Evolutionary conservation across 2,888 invertebrate genomes (phyloP).

Genomic region (Xanthorhoe designata): DNA sequence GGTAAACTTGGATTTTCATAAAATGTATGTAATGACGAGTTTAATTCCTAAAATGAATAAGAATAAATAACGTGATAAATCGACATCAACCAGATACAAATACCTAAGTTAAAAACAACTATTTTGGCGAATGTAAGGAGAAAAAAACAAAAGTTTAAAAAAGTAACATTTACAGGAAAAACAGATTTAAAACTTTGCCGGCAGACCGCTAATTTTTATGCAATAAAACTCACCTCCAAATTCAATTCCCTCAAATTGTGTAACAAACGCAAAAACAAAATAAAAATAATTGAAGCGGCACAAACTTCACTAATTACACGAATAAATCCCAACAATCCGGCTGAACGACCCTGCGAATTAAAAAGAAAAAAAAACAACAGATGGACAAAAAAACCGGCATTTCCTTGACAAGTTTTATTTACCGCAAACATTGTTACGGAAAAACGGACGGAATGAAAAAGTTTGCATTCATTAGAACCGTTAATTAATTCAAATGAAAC

Average conservation of each 20-base stretch:
- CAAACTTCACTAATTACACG: conserved; percentile 84
- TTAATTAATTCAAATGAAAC: conserved; percentile 86
- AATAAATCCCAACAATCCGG: conserved; percentile 82
- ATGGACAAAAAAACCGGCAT: conserved; percentile 75
- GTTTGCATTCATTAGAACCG: conserved; percentile 82
- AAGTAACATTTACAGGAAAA: conserved; percentile 27
- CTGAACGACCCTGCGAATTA: conserved; percentile 73
- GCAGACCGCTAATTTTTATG: conserved; percentile 57
- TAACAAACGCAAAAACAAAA: conserved; percentile 69
- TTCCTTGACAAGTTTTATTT: conserved; percentile 85
- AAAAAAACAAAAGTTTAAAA: background rate
- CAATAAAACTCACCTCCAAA: conserved; percentile 66
- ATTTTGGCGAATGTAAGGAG: background rate
- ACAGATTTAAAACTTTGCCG: conserved; percentile 54
- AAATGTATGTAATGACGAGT: no score
- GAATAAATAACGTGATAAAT: background rate
- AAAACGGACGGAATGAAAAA: conserved; percentile 75
- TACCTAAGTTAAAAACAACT: background rate
- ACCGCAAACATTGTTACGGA: conserved; percentile 83
- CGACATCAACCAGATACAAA: background rate
- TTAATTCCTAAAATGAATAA: no score
- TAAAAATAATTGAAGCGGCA: conserved; percentile 78
- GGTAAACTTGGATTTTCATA: no score
- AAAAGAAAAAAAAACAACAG: conserved; percentile 72
- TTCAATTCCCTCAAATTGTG: conserved; percentile 73